Percentiles rank a stretch among this genome's conserved stretches.
These are phyloP conservation scores for Semnornis frantzii DNA, from an alignment of 2,113 vertebrate species.

Conservation along the genomic window DNA sequence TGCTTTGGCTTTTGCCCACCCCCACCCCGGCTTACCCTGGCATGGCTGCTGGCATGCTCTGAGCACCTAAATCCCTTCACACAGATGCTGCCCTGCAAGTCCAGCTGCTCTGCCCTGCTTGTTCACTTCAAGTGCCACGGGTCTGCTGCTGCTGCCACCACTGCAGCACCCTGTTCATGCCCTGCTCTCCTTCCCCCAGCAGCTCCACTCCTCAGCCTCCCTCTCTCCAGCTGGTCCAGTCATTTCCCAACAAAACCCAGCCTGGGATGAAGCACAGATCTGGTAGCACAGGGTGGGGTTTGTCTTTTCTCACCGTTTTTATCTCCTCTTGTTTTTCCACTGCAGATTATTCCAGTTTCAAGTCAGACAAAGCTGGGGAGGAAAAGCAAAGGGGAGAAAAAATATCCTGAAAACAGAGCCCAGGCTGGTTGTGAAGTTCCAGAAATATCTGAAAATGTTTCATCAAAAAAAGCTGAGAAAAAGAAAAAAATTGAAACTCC, in stretches of 20 bases:
- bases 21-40: neutral
- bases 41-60: neutral
- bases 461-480: accelerated
- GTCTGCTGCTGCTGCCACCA: accelerated
- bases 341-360: neutral
- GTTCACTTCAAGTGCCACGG: accelerated
- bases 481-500: neutral
- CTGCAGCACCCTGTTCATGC: accelerated
- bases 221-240: neutral
- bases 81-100: neutral
- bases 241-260: neutral
- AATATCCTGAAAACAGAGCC: neutral
- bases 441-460: neutral
- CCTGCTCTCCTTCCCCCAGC: neutral
- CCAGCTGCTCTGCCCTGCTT: accelerated
- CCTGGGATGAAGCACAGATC: neutral
- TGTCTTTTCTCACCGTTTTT: neutral
- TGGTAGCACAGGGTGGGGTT: accelerated
- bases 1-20: neutral
- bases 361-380: neutral
- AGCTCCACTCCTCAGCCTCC: neutral
- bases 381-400: neutral
- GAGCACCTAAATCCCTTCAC: neutral
- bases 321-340: neutral
- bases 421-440: neutral